Evolutionary conservation across 2,888 invertebrate genomes (phyloP).

Genomic region (Cremastinae sp.): DNA sequence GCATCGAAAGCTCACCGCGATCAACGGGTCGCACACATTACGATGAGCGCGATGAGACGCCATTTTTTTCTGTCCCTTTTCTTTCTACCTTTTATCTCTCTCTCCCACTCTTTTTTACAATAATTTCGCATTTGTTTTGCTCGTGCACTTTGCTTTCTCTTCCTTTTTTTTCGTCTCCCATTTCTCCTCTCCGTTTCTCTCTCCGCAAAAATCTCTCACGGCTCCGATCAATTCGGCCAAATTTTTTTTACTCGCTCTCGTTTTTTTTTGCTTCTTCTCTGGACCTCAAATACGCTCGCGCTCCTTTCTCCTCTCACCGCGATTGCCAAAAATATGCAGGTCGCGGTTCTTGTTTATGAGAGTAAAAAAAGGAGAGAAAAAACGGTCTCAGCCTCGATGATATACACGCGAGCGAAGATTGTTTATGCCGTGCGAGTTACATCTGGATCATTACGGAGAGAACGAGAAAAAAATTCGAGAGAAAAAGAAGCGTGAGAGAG

Average conservation of each 20-base stretch:
- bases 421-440: not conserved
- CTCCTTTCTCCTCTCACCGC: slow-evolving; percentile 23
- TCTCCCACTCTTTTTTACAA: slow-evolving; percentile 13
- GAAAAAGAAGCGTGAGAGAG: slow-evolving; percentile 49
- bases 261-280: not conserved
- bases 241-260: not conserved
- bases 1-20: slow-evolving; percentile 17
- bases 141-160: no score
- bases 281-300: slow-evolving; percentile 4
- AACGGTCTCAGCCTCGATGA: no score
- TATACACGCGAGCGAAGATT: not conserved
- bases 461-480: slow-evolving; percentile 31
- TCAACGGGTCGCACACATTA: slow-evolving; percentile 26
- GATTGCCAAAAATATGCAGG: slow-evolving; percentile 66
- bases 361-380: slow-evolving; percentile 45
- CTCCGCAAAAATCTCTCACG: slow-evolving; percentile 11
- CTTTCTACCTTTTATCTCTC: slow-evolving; percentile 1
- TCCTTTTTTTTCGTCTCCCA: no score
- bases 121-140: not conserved
- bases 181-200: slow-evolving; percentile 21
- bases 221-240: not conserved
- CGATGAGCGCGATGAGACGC: slow-evolving; percentile 26
- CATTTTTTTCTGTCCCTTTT: slow-evolving; percentile 27
- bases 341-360: slow-evolving; percentile 33
- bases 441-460: not conserved